Evolutionary conservation across 2,797 vertebrate species (phyloP).

Genomic region (Busarellus nigricollis): DNA sequence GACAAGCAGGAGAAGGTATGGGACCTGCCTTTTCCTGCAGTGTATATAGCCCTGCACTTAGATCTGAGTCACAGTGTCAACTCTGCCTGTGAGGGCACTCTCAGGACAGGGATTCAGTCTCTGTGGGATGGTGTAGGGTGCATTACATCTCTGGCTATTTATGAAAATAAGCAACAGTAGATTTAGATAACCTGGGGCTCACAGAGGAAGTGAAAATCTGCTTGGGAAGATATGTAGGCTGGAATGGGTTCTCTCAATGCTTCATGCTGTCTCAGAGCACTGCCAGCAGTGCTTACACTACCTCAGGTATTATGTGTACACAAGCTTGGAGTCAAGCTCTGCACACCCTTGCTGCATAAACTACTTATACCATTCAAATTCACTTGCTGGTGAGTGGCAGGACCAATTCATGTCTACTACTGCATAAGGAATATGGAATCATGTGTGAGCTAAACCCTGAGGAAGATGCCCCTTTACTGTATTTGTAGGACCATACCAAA

Average conservation of each 20-base stretch:
- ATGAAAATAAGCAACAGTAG: not conserved
- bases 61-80: rapidly evolving
- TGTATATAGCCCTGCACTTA: not conserved
- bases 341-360: not conserved
- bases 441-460: not conserved
- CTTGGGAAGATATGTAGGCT: not conserved
- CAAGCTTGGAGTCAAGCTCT: not conserved
- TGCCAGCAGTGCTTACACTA: not conserved
- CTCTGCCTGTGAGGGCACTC: not conserved
- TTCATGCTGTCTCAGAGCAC: not conserved
- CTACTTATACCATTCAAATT: not conserved
- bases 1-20: not conserved
- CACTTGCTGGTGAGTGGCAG: not conserved
- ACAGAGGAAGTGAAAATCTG: not conserved
- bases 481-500: not conserved
- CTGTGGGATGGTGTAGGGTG: not conserved
- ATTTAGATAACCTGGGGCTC: not conserved
- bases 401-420: rapidly evolving
- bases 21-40: not conserved
- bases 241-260: not conserved
- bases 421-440: not conserved
- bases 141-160: not conserved
- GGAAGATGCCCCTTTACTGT: not conserved
- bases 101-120: not conserved
- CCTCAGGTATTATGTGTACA: not conserved